A percentile compares a stretch with the other conserved stretches of the same genome.
phyloP scores from a whole-genome alignment of 2,113 vertebrate genomes.

The Balaeniceps rex region DNA sequence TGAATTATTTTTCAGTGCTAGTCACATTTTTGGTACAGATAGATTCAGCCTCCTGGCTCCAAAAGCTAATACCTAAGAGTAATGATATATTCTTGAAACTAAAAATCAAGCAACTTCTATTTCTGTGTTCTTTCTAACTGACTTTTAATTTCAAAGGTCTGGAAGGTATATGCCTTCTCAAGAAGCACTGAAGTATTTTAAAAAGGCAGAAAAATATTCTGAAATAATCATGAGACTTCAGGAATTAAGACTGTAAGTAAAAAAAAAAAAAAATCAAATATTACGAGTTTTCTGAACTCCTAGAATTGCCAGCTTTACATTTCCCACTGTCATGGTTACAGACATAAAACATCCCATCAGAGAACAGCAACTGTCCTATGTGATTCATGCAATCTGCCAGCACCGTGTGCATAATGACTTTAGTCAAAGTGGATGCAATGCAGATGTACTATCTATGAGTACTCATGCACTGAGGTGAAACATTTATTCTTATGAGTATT shows the following conservation, averaged over 20 bases:
- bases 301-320: neutral
- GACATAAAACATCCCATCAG: neutral
- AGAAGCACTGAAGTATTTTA: neutral
- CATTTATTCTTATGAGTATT: neutral
- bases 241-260: neutral
- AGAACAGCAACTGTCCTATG: neutral
- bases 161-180: neutral
- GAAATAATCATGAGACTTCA: neutral
- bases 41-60: neutral
- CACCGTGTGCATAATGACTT: neutral
- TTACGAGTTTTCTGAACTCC: neutral
- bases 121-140: neutral
- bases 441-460: neutral
- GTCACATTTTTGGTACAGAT: neutral
- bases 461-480: neutral
- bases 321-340: neutral
- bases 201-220: neutral
- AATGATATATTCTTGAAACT: neutral
- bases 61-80: neutral
- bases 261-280: neutral
- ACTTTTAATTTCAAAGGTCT: neutral
- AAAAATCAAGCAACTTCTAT: neutral
- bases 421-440: neutral
- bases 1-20: slow-evolving; percentile 24
- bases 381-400: neutral